These are phyloP conservation scores for Thaleichthys pacificus DNA, from an alignment of 2,797 vertebrate genomes.

Conservation along the genomic window DNA sequence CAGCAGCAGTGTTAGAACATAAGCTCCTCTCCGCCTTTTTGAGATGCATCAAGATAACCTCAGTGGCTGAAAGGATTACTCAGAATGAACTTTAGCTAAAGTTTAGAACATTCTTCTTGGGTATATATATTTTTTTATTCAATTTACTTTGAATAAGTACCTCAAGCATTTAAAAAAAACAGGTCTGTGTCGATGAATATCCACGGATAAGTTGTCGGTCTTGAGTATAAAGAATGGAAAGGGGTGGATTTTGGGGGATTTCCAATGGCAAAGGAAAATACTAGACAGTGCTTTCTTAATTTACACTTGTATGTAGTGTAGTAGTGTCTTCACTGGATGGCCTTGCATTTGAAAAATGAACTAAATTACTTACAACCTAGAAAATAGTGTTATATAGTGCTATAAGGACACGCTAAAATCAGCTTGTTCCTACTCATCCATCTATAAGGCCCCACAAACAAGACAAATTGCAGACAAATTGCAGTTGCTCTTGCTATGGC, in stretches of 20 bases:
- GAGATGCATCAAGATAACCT: slow-evolving; percentile 69
- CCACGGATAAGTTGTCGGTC: background rate
- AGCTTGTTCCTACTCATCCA: slow-evolving; percentile 32
- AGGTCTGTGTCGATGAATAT: background rate
- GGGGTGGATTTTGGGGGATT: background rate
- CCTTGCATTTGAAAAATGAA: background rate
- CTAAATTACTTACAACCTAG: slow-evolving; percentile 16
- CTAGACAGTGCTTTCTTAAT: slow-evolving; percentile 9
- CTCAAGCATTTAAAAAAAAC: slow-evolving; percentile 17
- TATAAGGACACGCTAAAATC: slow-evolving; percentile 52
- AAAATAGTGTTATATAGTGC: slow-evolving; percentile 28
- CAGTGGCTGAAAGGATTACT: slow-evolving; percentile 62
- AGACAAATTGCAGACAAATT: slow-evolving; percentile 57
- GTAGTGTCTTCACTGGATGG: slow-evolving; percentile 6
- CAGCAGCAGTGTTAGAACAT: slow-evolving; percentile 47
- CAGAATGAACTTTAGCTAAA: slow-evolving; percentile 49
- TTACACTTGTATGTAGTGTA: background rate
- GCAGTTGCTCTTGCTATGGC: slow-evolving; percentile 63
- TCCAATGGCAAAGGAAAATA: background rate
- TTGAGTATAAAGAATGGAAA: background rate
- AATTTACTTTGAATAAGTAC: slow-evolving; percentile 24
- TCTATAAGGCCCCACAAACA: slow-evolving; percentile 63
- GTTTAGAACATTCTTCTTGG: slow-evolving; percentile 36
- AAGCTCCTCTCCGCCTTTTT: slow-evolving; percentile 65
- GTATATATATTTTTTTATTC: slow-evolving; percentile 10